Conservation (phyloP, 2,113 vertebrate genomes). For the Isurus oxyrinchus region DNA sequence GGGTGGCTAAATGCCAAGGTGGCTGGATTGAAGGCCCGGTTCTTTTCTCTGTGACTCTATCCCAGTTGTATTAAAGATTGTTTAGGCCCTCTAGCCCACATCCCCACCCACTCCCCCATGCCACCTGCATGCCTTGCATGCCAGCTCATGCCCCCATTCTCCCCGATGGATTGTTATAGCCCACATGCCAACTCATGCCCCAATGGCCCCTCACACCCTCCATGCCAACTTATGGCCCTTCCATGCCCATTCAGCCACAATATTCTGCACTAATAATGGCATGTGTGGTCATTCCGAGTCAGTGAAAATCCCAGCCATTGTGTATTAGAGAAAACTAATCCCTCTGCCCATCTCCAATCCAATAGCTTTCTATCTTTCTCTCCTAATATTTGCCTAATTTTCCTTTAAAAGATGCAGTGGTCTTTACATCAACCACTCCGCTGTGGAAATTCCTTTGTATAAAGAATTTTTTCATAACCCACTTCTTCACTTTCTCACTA, state of each 20-base stretch:
- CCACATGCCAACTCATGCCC: too few species aligned
- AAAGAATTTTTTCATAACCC: not conserved
- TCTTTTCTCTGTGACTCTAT: not conserved
- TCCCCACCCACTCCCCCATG: not conserved
- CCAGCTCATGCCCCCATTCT: too few species aligned
- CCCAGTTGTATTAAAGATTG: not conserved
- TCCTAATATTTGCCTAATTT: not conserved
- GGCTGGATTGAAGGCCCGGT: not conserved
- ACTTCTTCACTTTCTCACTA: not conserved
- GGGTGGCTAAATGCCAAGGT: not conserved
- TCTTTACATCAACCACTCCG: not conserved
- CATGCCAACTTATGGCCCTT: too few species aligned
- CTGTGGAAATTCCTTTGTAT: not conserved
- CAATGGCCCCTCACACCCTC: too few species aligned
- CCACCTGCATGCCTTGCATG: not conserved
- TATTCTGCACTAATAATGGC: too few species aligned
- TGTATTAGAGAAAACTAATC: not conserved
- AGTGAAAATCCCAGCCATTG: not conserved
- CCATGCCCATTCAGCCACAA: too few species aligned
- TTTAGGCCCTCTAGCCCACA: not conserved
- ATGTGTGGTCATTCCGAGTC: too few species aligned
- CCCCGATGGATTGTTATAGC: too few species aligned
- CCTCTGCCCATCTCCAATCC: not conserved
- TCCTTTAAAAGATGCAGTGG: not conserved
- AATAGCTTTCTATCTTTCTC: not conserved